Evolutionary conservation across 92 coral and sea anemone genomes (phyloP).

Genomic region (Zoanthus sociatus): DNA sequence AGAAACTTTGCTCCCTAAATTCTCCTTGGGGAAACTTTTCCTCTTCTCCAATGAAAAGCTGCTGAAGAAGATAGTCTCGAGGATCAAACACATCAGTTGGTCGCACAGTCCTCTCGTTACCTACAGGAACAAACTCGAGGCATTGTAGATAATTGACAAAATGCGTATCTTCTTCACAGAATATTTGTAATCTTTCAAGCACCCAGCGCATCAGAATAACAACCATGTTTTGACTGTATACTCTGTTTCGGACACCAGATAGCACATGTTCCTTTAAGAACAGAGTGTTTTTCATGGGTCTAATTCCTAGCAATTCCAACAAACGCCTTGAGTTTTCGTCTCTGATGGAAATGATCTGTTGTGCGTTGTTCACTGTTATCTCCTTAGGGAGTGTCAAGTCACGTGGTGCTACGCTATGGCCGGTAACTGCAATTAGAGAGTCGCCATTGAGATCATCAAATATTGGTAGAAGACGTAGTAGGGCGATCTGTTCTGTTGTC

Average conservation of each 20-base stretch:
- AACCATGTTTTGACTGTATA: too few species aligned
- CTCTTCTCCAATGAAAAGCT: conserved; percentile 69
- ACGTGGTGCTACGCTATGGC: conserved; percentile 63
- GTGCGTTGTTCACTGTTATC: conserved; percentile 54
- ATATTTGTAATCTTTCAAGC: conserved; percentile 60
- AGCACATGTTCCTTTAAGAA: too few species aligned
- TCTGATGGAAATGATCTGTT: too few species aligned
- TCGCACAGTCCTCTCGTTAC: conserved; percentile 35
- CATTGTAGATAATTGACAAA: conserved; percentile 50
- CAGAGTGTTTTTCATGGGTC: conserved; percentile 14
- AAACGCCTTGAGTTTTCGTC: too few species aligned
- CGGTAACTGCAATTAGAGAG: conserved; percentile 56
- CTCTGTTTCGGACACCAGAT: too few species aligned
- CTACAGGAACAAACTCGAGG: conserved; percentile 71
- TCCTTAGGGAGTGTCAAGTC: conserved; percentile 47
- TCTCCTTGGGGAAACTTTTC: conserved; percentile 68
- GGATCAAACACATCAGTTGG: conserved; percentile 83
- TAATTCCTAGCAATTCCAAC: neutral
- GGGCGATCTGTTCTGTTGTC: conserved; percentile 39
- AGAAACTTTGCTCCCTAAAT: conserved; percentile 50
- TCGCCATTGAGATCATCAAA: too few species aligned
- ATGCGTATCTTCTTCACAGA: conserved; percentile 43
- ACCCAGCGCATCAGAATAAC: conserved; percentile 81
- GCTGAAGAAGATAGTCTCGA: conserved; percentile 38
- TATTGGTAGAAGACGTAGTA: too few species aligned